Conservation (phyloP, 1,140 invertebrate genomes). For the Argopecten irradians region DNA sequence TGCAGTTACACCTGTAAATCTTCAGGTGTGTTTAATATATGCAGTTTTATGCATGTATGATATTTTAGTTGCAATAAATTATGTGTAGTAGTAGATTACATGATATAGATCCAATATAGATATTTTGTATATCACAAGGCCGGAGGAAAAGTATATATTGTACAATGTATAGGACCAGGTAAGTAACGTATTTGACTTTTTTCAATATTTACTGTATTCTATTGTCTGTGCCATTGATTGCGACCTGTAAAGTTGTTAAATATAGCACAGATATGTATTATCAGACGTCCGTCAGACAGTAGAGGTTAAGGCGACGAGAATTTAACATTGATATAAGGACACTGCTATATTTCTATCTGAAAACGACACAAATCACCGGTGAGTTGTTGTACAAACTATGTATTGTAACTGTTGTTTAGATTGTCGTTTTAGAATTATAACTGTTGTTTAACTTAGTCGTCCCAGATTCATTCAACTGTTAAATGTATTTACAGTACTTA, state of each 20-base stretch:
- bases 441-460: neutral
- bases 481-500: neutral
- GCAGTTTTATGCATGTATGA: neutral
- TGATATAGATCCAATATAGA: neutral
- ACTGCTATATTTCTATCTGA: neutral
- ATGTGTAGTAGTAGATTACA: neutral
- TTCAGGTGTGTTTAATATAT: neutral
- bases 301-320: neutral
- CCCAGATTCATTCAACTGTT: neutral
- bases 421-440: neutral
- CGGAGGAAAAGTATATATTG: neutral
- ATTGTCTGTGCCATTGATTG: constrained; percentile 7
- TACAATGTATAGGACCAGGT: neutral
- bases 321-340: neutral
- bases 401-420: too few relatives aligned
- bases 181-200: neutral
- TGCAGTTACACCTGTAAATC: neutral
- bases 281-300: neutral
- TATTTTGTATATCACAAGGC: neutral
- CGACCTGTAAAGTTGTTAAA: neutral
- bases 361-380: neutral
- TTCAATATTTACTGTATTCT: neutral
- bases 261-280: neutral
- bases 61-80: neutral
- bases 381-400: neutral